These are phyloP conservation scores for Ascaphus truei DNA, from an alignment of 2,113 vertebrate species.

Conservation along the genomic window DNA sequence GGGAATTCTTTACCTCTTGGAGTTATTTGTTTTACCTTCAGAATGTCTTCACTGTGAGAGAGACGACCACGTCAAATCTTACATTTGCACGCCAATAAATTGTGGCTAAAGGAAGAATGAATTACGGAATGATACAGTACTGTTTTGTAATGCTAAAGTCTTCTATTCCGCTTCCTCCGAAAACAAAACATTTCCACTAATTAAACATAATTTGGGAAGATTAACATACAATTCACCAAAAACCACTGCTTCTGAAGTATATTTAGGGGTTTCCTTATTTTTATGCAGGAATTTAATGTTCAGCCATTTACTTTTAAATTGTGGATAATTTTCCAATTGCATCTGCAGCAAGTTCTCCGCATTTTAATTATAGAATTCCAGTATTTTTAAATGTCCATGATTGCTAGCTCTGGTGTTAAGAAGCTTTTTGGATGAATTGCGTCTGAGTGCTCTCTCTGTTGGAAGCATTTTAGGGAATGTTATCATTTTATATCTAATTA, in stretches of 20 bases:
- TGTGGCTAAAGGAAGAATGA: too few relatives aligned
- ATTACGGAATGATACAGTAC: too few relatives aligned
- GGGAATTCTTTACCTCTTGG: too few relatives aligned
- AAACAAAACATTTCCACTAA: conserved; percentile 45
- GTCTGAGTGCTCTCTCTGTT: conserved; percentile 18
- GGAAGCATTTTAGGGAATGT: conserved; percentile 22
- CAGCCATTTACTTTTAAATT: conserved; percentile 21
- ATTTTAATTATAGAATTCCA: conserved; percentile 30
- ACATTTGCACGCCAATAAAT: too few relatives aligned
- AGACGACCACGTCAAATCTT: too few relatives aligned
- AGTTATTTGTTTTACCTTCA: too few relatives aligned
- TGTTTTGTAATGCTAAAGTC: too few relatives aligned
- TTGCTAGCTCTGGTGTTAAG: neutral
- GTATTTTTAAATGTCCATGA: neutral
- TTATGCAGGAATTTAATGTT: conserved; percentile 1
- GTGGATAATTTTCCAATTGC: conserved; percentile 34
- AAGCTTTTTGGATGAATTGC: conserved; percentile 7
- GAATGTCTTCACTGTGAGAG: too few relatives aligned
- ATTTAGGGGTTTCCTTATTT: neutral
- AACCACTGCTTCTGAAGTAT: conserved; percentile 18
- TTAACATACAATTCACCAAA: conserved; percentile 43
- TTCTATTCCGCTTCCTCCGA: conserved; percentile 15
- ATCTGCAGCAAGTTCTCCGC: conserved; percentile 8
- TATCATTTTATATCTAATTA: conserved; percentile 32
- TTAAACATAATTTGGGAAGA: conserved; percentile 59